These are phyloP conservation scores for Nemopilema nomurai DNA, from an alignment of 30 jellyfish, hydroid and myxozoan genomes.

Conservation along the genomic window DNA sequence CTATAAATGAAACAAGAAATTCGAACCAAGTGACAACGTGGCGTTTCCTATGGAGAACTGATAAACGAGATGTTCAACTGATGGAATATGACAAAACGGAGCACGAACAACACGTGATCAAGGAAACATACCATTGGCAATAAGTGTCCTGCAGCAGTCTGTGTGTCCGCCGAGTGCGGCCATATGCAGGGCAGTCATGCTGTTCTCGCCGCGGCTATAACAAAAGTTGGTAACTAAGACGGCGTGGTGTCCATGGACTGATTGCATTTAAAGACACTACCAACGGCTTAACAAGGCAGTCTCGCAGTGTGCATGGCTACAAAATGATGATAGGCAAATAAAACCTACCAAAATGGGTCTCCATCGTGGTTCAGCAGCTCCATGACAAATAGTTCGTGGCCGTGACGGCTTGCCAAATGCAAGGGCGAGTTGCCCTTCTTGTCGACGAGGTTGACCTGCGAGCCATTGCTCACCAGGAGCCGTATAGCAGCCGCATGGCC, in stretches of 20 bases:
- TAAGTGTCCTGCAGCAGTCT: conserved; percentile 86
- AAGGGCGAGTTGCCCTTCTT: conserved; percentile 86
- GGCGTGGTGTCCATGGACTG: no score
- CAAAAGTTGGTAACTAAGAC: neutral
- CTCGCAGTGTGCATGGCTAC: neutral
- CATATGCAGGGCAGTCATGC: conserved; percentile 98
- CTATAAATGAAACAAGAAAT: no score
- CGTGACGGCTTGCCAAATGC: conserved; percentile 94
- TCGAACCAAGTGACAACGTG: no score
- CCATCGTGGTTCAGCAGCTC: conserved; percentile 86
- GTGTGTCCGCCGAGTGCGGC: conserved; percentile 97
- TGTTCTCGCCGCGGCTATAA: conserved; percentile 93
- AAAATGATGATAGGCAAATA: neutral
- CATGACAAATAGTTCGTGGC: conserved; percentile 88
- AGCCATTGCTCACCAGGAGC: conserved; percentile 80
- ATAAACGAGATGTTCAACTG: no score
- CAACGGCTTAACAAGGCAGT: no score
- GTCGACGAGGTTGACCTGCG: conserved; percentile 76
- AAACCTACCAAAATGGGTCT: conserved; percentile 82
- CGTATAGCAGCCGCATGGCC: conserved; percentile 90
- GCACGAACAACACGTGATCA: no score
- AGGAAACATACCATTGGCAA: conserved; percentile 70
- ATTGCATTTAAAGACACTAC: no score
- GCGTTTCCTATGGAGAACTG: no score
- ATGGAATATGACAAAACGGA: no score